Base-by-base conservation (phyloP, 2,888 invertebrate species). In the Steinernema hermaphroditum region DNA sequence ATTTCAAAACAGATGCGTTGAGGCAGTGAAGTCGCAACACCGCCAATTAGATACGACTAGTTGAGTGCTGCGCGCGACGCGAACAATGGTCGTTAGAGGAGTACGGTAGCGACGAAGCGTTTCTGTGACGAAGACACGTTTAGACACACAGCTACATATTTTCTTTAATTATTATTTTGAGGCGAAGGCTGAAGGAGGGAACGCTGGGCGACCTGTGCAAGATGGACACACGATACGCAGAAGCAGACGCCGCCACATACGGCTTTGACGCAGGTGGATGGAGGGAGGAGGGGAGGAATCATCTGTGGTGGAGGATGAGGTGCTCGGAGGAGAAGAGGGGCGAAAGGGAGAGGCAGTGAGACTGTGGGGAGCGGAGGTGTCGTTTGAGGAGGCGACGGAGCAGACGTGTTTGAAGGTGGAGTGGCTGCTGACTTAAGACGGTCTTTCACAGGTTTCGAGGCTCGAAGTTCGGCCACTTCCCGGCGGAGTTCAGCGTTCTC, bases 1-100 rank as follows among this genome's bases (percentile, higher is more conserved):
- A 62, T 62, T 62, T 62, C 62, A 62, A 62, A 62, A 62, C 32
- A 62, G 62, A 62, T 62, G 62, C 62, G 62, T 29, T 16, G 12
- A 16, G 32, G 16, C 29, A 12, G 12, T 14, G 62, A 27, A 62
- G 12, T 62, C 62, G 62, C 62, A 62, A 62, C 62, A 62, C 62
- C 32, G 12, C 6, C 62, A 62, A 62, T 62, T 62, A 62, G 62
- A 29, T 27, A 32, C 34, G 32, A 62, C 62, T 16, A 62, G 62
- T 62, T 62, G 37, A 37, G 37, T 37, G 37, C 12, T 8, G 62
- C 62, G 6, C 32, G 32, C 46, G 46, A 46, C 46, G 32, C 32
- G 32, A 62, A 62, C 62, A 62, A 62, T 62, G 62, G 62, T 62
- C 62, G 62, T 62, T 62, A 62, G 29, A 14, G 54, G 29, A 2